Base-by-base conservation (phyloP, 1,140 invertebrate genomes). In the Eciton burchellii region DNA sequence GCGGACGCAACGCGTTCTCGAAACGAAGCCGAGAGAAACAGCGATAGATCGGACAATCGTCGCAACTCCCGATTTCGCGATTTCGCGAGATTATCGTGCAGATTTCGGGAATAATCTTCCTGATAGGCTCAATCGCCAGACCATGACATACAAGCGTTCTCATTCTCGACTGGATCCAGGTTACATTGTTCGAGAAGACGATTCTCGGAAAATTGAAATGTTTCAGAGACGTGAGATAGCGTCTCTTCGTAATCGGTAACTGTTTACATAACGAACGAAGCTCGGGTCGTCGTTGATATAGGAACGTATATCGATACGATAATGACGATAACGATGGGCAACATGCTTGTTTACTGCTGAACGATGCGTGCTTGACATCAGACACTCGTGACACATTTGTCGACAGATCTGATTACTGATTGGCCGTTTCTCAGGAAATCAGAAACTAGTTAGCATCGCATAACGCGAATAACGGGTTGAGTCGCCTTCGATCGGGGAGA, bases 101-200 rank as follows among this genome's bases (percentile, higher is more conserved):
- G 70, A 79, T 79, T 79, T 79, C 63, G 29, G 49, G 21, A 79
- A 70, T 49, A 68, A 77, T 29, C 63, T 70, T 79, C 45, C 35
- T 77, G 74, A 77, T 68, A 79, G n/a, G 74, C 70, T 79, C 49
- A 70, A 70, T 79, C 63, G n/a, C n/a, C n/a, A n/a, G n/a, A n/a
- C n/a, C n/a, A 68, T 62, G 6, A 35, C 35, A 6, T 35, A 35
- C 35, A 56, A 77, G 21, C 21, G 62, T 68, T 14, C 47, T 56
- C 24, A 29, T 68, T 77, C 45, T 21, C 43, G 45, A 43, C 29
- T 66, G 62, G 47, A 26, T 45, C 6, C 63, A 54, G 29, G 26
- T 9, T 16, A 47, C 49, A 8, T 57, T 49, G n/a, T 9, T 56
- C 49, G 26, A 49, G 1, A n/a, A n/a, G n/a, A n/a, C n/a, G n/a